Evolutionary conservation across 2,797 vertebrate species (phyloP).

Genomic region (Danio kyathit): DNA sequence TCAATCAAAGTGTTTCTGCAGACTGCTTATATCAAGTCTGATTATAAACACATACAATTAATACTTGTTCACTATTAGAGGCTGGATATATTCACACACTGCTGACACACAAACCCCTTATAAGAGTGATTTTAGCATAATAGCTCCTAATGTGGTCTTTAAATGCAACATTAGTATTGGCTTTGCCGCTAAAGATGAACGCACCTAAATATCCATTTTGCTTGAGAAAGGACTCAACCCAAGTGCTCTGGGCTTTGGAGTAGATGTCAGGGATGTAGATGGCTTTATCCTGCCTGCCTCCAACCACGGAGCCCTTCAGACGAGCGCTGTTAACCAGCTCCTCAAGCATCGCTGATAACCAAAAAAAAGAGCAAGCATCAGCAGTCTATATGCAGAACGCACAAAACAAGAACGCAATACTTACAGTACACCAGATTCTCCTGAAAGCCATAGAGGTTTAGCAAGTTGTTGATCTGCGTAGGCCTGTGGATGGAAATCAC

Average conservation of each 20-base stretch:
- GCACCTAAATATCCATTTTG: conserved; percentile 95
- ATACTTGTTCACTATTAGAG: too few species aligned
- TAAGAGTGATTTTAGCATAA: too few species aligned
- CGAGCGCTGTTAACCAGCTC: conserved; percentile 89
- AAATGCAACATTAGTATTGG: background rate
- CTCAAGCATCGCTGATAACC: conserved; percentile 86
- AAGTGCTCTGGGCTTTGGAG: conserved; percentile 90
- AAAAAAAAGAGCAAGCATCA: background rate
- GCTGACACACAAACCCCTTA: too few species aligned
- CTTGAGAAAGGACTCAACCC: conserved; percentile 96
- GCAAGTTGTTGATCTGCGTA: conserved; percentile 89
- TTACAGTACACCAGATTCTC: conserved; percentile 97
- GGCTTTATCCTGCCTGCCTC: conserved; percentile 93
- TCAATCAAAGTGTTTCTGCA: too few species aligned
- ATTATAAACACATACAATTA: too few species aligned
- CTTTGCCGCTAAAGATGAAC: too few species aligned
- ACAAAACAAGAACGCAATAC: conserved; percentile 58
- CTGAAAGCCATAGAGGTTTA: conserved; percentile 90
- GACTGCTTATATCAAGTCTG: too few species aligned
- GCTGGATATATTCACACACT: too few species aligned
- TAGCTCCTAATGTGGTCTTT: too few species aligned
- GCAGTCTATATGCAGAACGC: background rate
- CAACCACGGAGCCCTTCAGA: conserved; percentile 89
- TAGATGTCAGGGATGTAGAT: conserved; percentile 96
- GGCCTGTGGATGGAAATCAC: conserved; percentile 77